Percentiles rank a stretch among this genome's conserved stretches.
phyloP scores from a whole-genome alignment of 2,113 vertebrate species.

The Dromas ardeola region DNA sequence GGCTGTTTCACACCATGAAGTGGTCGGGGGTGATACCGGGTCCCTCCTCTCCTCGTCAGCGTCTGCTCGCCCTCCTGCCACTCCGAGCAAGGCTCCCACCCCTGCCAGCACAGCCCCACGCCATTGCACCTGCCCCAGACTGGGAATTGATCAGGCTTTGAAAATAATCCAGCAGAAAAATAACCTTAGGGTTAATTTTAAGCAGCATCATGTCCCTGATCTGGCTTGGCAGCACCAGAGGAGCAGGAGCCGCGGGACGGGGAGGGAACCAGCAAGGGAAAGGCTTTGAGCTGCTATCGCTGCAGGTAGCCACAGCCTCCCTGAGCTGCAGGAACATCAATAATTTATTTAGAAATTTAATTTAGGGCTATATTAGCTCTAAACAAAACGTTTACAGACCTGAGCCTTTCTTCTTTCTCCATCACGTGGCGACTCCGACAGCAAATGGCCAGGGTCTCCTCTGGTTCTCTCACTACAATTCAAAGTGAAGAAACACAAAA shows the following conservation, averaged over 20 bases:
- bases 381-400: neutral
- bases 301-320: neutral
- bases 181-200: neutral
- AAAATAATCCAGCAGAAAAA: neutral
- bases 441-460: neutral
- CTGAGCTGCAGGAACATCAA: neutral
- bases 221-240: neutral
- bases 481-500: neutral
- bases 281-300: neutral
- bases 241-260: neutral
- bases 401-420: neutral
- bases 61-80: neutral
- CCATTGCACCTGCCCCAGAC: neutral
- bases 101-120: rapidly evolving
- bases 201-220: neutral
- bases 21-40: rapidly evolving
- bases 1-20: neutral
- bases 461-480: neutral
- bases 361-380: neutral
- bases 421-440: neutral
- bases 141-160: neutral
- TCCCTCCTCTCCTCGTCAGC: neutral
- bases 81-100: neutral
- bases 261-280: neutral
- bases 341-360: neutral